Evolutionary conservation across 2,888 invertebrate species (phyloP).

Genomic region (Lapara coniferarum): DNA sequence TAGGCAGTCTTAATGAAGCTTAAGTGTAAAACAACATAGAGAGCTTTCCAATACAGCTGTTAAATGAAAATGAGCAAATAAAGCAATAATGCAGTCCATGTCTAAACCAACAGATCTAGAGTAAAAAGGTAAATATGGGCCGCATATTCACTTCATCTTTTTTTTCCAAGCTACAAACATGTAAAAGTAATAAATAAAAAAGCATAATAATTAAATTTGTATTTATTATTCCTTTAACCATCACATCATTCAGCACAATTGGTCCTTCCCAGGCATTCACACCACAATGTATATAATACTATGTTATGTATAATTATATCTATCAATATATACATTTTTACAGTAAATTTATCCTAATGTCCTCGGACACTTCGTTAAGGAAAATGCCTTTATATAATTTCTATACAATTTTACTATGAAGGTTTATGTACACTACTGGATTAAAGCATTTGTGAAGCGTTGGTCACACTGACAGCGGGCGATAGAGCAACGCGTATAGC

Average conservation of each 20-base stretch:
- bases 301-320: conserved; percentile 33
- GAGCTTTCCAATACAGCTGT: too few relatives aligned
- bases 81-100: too few relatives aligned
- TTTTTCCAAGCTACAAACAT: neutral
- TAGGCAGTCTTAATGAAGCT: too few relatives aligned
- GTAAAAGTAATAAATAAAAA: conserved; percentile 39
- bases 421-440: conserved; percentile 29
- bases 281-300: conserved; percentile 35
- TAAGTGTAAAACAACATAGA: too few relatives aligned
- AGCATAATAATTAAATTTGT: conserved; percentile 55
- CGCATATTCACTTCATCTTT: too few relatives aligned
- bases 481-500: neutral
- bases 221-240: conserved; percentile 53
- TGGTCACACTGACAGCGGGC: neutral
- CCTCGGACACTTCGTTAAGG: neutral
- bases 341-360: neutral
- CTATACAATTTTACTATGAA: conserved; percentile 36
- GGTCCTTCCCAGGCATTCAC: conserved; percentile 61
- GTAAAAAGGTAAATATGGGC: too few relatives aligned
- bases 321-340: conserved; percentile 44
- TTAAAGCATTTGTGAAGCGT: conserved; percentile 4
- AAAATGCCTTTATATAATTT: conserved; percentile 37
- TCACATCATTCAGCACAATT: conserved; percentile 54
- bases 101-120: too few relatives aligned
- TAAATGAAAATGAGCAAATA: too few relatives aligned